phyloP scores from a whole-genome alignment of 2,797 vertebrate genomes.

The Lepilemur septentrionalis region DNA sequence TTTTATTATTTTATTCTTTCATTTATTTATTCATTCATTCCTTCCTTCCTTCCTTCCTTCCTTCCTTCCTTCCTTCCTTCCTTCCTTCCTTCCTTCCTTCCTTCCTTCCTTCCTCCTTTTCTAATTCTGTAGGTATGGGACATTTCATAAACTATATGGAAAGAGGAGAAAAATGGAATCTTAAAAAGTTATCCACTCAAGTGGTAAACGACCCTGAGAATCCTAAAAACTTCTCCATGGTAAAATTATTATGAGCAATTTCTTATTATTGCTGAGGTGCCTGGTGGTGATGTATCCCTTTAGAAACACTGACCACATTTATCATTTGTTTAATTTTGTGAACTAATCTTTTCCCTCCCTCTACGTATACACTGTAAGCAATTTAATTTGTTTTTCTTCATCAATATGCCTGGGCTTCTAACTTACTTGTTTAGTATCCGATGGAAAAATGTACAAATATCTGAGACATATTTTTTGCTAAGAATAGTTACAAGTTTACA shows the following conservation, averaged over 20 bases:
- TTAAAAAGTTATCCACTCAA: neutral
- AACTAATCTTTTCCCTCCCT: neutral
- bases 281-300: slow-evolving; percentile 19
- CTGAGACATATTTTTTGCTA: neutral
- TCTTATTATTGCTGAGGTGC: neutral
- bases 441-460: neutral
- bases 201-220: neutral
- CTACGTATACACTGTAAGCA: neutral
- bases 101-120: neutral
- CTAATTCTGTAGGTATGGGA: neutral
- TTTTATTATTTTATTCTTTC: too few relatives aligned
- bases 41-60: neutral
- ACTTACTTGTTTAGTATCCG: neutral
- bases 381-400: neutral
- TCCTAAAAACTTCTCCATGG: neutral
- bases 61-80: fast-evolving
- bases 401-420: neutral
- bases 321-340: slow-evolving; percentile 7
- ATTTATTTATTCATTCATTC: too few relatives aligned
- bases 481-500: neutral
- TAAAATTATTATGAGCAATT: neutral
- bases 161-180: neutral
- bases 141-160: neutral
- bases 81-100: fast-evolving
- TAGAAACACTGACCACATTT: neutral